Percentiles rank a stretch among this genome's conserved stretches.
Conservation (phyloP, 2,888 invertebrate species). For the Cheilosia grossa region DNA sequence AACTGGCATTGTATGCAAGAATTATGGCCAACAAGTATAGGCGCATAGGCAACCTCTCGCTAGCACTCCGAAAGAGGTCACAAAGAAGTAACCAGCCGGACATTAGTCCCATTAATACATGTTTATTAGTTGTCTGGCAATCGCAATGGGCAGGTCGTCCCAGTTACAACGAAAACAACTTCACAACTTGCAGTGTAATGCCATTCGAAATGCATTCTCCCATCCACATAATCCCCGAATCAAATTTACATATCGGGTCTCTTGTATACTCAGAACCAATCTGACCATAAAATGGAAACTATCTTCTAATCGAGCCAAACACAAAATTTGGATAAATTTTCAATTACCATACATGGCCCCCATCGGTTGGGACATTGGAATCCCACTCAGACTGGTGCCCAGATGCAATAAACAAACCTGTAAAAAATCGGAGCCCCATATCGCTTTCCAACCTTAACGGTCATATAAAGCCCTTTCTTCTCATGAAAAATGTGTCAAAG, state of each 20-base stretch:
- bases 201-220: background rate
- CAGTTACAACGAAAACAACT: background rate
- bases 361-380: background rate
- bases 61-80: too few relatives aligned
- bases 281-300: background rate
- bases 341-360: background rate
- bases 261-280: background rate
- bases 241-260: background rate
- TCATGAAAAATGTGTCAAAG: conserved; percentile 13
- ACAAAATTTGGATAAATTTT: conserved; percentile 10
- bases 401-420: conserved; percentile 3
- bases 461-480: conserved; percentile 41
- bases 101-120: too few relatives aligned
- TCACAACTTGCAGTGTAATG: background rate
- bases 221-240: too few relatives aligned
- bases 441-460: conserved; percentile 9
- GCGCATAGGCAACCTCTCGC: too few relatives aligned
- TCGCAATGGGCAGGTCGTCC: too few relatives aligned
- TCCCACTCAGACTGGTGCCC: background rate
- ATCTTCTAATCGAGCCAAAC: background rate
- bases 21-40: too few relatives aligned
- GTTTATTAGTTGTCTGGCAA: background rate
- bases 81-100: too few relatives aligned
- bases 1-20: too few relatives aligned
- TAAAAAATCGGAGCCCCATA: background rate